A percentile compares a stretch with the other conserved stretches of the same genome.
phyloP scores from a whole-genome alignment of 2,797 vertebrate species.

The Hippopotamyrus pictus region DNA sequence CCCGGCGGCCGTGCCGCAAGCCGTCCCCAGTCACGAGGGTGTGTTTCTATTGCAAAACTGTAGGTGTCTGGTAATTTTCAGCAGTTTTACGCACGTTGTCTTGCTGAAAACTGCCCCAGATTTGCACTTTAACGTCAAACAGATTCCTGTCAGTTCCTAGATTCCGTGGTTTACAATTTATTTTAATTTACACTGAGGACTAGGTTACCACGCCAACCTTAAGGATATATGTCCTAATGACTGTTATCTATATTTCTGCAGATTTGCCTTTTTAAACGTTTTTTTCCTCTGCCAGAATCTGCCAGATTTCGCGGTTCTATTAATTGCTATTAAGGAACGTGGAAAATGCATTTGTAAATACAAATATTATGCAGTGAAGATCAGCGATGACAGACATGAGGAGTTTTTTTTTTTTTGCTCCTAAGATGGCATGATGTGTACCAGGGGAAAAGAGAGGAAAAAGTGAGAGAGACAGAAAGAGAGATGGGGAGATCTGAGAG shows the following conservation, averaged over 20 bases:
- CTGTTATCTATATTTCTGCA: constrained; percentile 69
- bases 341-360: constrained; percentile 55
- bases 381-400: background rate
- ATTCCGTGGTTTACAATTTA: constrained; percentile 72
- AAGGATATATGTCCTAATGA: constrained; percentile 70
- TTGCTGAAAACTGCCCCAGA: constrained; percentile 71
- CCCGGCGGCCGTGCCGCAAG: constrained; percentile 40
- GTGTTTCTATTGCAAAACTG: constrained; percentile 61
- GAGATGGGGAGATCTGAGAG: background rate
- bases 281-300: constrained; percentile 36
- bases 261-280: constrained; percentile 59
- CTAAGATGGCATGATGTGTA: background rate
- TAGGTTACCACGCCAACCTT: constrained; percentile 75
- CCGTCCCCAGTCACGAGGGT: constrained; percentile 34
- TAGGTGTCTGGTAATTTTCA: constrained; percentile 47
- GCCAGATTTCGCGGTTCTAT: constrained; percentile 44
- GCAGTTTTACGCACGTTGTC: constrained; percentile 47
- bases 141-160: constrained; percentile 62
- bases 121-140: constrained; percentile 75
- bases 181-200: constrained; percentile 62
- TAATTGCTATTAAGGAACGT: constrained; percentile 46
- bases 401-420: background rate
- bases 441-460: constrained; percentile 40
- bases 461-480: constrained; percentile 13
- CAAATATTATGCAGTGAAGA: constrained; percentile 29